phyloP scores from a whole-genome alignment of 2,113 vertebrate species.

The Rhea americana region DNA sequence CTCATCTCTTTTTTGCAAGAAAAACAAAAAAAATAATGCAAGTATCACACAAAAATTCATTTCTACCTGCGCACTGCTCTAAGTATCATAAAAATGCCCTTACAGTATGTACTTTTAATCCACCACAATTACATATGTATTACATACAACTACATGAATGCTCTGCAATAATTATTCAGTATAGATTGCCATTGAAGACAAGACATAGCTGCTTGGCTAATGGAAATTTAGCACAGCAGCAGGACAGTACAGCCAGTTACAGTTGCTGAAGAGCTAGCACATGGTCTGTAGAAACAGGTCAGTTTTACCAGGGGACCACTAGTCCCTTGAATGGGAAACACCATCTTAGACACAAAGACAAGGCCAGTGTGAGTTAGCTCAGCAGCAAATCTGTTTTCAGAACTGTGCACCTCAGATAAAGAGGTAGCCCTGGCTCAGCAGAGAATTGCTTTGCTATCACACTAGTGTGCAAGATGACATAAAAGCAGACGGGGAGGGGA shows the following conservation, averaged over 20 bases:
- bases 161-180: background rate
- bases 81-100: background rate
- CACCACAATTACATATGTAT: rapidly evolving
- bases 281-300: background rate
- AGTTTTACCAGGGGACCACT: background rate
- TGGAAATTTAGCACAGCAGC: background rate
- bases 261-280: background rate
- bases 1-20: no score
- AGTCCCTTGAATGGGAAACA: background rate
- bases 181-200: background rate
- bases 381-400: background rate
- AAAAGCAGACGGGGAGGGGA: background rate
- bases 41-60: background rate
- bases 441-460: background rate
- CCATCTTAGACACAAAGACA: rapidly evolving
- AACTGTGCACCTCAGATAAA: background rate
- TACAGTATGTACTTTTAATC: background rate
- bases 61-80: background rate
- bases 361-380: background rate
- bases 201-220: background rate
- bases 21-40: no score
- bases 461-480: background rate
- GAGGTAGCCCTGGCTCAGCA: background rate
- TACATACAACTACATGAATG: background rate
- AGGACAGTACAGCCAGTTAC: background rate